Evolutionary conservation across 2,113 vertebrate genomes (phyloP).

Genomic region (Heteronetta atricapilla): DNA sequence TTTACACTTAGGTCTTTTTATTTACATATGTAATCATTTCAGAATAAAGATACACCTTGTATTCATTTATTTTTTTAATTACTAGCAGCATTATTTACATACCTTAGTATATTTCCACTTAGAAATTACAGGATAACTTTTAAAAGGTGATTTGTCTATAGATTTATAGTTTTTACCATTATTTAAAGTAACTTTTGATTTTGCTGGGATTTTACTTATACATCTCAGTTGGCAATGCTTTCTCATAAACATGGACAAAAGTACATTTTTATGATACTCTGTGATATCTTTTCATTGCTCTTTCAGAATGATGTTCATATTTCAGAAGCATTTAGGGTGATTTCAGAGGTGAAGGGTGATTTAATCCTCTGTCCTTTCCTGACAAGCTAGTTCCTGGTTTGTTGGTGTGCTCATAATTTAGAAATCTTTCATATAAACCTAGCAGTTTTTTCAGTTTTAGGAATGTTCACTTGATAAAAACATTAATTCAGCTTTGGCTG

Average conservation of each 20-base stretch:
- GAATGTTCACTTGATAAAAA: not conserved
- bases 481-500: slow-evolving; percentile 9
- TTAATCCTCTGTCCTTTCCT: slow-evolving; percentile 45
- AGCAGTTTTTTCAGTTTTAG: slow-evolving; percentile 14
- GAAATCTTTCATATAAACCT: slow-evolving; percentile 34
- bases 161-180: not conserved
- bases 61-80: not conserved
- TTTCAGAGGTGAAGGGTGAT: not conserved
- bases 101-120: not conserved
- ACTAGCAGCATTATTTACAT: not conserved
- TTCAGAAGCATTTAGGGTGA: slow-evolving; percentile 39
- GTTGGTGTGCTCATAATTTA: not conserved
- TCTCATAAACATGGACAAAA: slow-evolving; percentile 15
- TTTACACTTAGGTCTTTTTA: not conserved
- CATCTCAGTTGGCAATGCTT: not conserved
- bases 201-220: not conserved
- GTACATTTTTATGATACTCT: not conserved
- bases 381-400: not conserved
- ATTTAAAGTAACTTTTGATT: slow-evolving; percentile 34
- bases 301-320: slow-evolving; percentile 56
- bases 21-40: not conserved
- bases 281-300: not conserved
- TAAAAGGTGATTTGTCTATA: not conserved
- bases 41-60: not conserved
- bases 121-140: not conserved